Conservation (phyloP, 2,113 vertebrate species). For the Notarius lentiginosus region DNA sequence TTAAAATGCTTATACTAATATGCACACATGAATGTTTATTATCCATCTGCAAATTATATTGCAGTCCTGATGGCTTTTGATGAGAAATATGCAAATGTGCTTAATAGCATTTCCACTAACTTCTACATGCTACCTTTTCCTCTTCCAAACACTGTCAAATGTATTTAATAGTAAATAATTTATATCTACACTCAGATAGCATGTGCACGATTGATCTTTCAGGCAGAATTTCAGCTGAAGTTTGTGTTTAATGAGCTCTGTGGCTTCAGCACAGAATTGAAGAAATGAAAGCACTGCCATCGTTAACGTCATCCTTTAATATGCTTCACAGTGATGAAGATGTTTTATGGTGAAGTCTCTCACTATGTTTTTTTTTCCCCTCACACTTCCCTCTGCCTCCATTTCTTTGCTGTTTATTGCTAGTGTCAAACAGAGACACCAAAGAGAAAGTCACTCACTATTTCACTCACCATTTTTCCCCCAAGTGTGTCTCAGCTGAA, state of each 20-base stretch:
- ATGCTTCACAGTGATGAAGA: background rate
- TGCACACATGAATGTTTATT: constrained; percentile 14
- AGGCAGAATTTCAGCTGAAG: background rate
- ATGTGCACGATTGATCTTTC: background rate
- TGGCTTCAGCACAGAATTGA: background rate
- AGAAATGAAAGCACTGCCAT: background rate
- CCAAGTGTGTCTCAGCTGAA: background rate
- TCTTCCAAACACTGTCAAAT: background rate
- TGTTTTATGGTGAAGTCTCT: constrained; percentile 19
- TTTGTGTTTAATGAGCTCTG: background rate
- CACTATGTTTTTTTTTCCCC: background rate
- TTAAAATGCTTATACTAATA: constrained; percentile 36
- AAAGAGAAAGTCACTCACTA: constrained; percentile 10
- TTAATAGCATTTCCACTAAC: constrained; percentile 14
- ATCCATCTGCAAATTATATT: background rate
- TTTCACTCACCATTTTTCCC: background rate
- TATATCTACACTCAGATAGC: background rate
- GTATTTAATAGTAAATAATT: background rate
- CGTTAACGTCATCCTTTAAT: constrained; percentile 10
- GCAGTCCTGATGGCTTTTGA: background rate
- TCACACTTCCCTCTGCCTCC: background rate
- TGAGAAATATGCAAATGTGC: constrained; percentile 19
- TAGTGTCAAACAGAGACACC: constrained; percentile 15
- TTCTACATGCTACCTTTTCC: background rate
- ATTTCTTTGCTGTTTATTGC: background rate